Conservation (phyloP, 2,113 vertebrate genomes). For the Procavia capensis region DNA sequence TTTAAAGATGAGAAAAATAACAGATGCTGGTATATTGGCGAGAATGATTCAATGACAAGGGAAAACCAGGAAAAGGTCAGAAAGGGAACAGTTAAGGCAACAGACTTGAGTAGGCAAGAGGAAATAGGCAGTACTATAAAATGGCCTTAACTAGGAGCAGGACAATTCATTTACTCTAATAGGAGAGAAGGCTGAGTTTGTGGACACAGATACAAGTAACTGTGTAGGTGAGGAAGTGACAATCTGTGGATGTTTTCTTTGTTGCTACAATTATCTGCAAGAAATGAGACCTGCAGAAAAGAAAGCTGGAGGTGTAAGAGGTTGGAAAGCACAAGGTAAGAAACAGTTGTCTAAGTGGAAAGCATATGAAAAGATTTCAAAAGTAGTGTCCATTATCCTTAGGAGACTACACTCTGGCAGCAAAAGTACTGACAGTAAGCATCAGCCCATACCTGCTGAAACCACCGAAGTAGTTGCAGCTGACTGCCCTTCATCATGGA, state of each 20-base stretch:
- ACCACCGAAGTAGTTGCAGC: conserved; percentile 55
- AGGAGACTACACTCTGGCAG: not conserved
- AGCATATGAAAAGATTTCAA: not conserved
- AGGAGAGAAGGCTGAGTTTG: not conserved
- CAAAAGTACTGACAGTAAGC: not conserved
- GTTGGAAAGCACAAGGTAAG: not conserved
- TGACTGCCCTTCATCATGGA: conserved; percentile 49
- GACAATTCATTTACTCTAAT: not conserved
- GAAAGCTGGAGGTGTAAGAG: not conserved
- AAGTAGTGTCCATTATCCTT: not conserved
- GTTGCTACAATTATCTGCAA: not conserved
- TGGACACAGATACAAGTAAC: not conserved
- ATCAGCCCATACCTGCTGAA: conserved; percentile 81
- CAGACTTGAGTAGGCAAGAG: not conserved
- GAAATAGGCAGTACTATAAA: not conserved
- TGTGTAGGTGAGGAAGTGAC: not conserved
- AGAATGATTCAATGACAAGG: not conserved
- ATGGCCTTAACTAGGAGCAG: not conserved
- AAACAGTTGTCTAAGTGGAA: not conserved
- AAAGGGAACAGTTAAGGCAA: not conserved
- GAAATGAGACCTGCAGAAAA: conserved; percentile 23
- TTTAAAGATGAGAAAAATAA: not conserved
- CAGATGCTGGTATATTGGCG: not conserved
- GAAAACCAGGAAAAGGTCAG: not conserved
- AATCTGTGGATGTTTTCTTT: not conserved